These are phyloP conservation scores for Silurus lanzhouensis DNA, from an alignment of 2,797 vertebrate genomes.

Conservation along the genomic window DNA sequence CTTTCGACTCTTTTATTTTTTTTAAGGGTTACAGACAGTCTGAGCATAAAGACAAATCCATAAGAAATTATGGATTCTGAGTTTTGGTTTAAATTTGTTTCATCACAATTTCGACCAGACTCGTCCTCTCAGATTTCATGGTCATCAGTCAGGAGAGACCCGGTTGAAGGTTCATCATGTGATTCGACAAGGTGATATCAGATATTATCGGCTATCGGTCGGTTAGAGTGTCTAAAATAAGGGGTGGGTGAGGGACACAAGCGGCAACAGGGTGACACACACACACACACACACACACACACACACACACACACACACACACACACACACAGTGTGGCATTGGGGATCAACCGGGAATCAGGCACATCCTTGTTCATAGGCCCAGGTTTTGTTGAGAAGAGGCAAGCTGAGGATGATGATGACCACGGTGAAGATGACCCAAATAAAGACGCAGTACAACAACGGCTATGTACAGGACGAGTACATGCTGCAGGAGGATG, in stretches of 20 bases:
- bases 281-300: no score
- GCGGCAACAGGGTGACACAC: neutral
- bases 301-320: neutral
- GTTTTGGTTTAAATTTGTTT: no score
- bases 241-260: neutral
- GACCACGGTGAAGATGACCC: slow-evolving; percentile 30
- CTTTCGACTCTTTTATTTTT: no score
- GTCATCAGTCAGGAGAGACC: neutral
- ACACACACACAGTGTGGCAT: neutral
- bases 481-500: slow-evolving; percentile 77
- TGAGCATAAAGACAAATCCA: neutral
- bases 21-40: neutral
- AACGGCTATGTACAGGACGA: slow-evolving; percentile 57
- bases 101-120: no score
- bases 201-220: no score
- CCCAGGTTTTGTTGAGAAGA: neutral
- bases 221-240: neutral
- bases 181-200: neutral
- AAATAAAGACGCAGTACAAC: slow-evolving; percentile 49
- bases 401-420: neutral
- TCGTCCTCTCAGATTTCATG: slow-evolving; percentile 4
- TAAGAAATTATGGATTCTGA: neutral
- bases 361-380: neutral
- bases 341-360: no score
- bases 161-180: slow-evolving; percentile 7